phyloP scores from a whole-genome alignment of 2,888 invertebrate genomes.

The Glaucopsyche alexis region DNA sequence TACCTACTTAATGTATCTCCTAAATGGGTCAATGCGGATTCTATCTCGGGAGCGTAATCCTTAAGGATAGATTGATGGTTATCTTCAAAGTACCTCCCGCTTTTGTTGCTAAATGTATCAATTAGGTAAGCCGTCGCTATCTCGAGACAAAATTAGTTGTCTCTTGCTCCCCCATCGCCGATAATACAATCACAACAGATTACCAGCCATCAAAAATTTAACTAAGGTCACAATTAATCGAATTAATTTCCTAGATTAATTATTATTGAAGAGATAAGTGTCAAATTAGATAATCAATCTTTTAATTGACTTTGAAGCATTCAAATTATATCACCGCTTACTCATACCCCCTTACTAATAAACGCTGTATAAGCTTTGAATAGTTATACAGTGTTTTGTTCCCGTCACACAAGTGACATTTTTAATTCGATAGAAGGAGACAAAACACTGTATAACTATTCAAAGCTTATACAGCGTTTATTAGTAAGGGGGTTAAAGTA shows the following conservation, averaged over 20 bases:
- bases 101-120: conserved; percentile 29
- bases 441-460: too few species aligned
- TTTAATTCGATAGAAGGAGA: too few species aligned
- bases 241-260: background rate
- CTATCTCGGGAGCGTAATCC: conserved; percentile 12
- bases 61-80: conserved; percentile 25
- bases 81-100: conserved; percentile 12
- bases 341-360: too few species aligned
- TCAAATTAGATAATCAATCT: too few species aligned
- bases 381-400: too few species aligned
- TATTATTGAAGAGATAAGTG: background rate
- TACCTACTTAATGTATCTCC: conserved; percentile 3
- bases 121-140: conserved; percentile 18
- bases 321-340: too few species aligned
- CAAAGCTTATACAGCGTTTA: too few species aligned
- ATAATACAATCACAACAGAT: conserved; percentile 5
- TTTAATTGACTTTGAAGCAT: too few species aligned
- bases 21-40: conserved; percentile 16
- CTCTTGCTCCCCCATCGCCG: background rate
- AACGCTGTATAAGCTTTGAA: too few species aligned
- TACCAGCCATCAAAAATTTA: background rate
- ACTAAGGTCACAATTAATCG: background rate
- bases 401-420: too few species aligned
- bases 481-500: too few species aligned
- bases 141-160: background rate